A percentile compares a stretch with the other conserved stretches of the same genome.
These are phyloP conservation scores for Drosophila truncata DNA, from an alignment of 1,140 invertebrate species.

Conservation along the genomic window DNA sequence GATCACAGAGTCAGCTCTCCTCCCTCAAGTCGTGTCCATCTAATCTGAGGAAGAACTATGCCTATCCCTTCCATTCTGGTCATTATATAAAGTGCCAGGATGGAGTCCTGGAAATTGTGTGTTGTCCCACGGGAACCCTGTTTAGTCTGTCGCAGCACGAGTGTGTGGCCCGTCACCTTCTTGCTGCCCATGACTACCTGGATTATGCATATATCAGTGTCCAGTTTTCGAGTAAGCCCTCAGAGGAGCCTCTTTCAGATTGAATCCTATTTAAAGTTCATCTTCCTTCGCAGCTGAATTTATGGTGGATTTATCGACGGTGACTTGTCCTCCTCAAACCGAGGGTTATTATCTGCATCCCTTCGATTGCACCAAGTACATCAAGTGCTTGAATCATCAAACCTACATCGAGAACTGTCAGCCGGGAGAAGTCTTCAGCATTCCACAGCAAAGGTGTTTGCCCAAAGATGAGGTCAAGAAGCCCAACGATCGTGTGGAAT, in stretches of 20 bases:
- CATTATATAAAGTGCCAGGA: constrained; percentile 65
- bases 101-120: constrained; percentile 58
- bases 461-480: constrained; percentile 45
- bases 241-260: neutral
- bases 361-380: constrained; percentile 88
- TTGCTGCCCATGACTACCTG: constrained; percentile 60
- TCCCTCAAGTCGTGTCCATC: constrained; percentile 48
- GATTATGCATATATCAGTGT: constrained; percentile 58
- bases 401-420: constrained; percentile 88
- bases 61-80: constrained; percentile 72
- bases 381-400: constrained; percentile 88
- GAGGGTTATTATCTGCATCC: constrained; percentile 88
- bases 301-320: constrained; percentile 49
- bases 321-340: constrained; percentile 57
- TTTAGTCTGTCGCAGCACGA: constrained; percentile 60
- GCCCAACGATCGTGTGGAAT: constrained; percentile 66
- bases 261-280: neutral
- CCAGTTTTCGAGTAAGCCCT: constrained; percentile 58
- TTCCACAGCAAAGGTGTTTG: constrained; percentile 58
- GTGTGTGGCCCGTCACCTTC: constrained; percentile 29
- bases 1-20: constrained; percentile 18
- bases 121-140: constrained; percentile 48
- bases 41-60: constrained; percentile 45
- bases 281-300: constrained; percentile 36
- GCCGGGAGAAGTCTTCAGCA: constrained; percentile 63